These are phyloP conservation scores for Macrostomum lignano DNA, from an alignment of 1,140 invertebrate species.

Conservation along the genomic window DNA sequence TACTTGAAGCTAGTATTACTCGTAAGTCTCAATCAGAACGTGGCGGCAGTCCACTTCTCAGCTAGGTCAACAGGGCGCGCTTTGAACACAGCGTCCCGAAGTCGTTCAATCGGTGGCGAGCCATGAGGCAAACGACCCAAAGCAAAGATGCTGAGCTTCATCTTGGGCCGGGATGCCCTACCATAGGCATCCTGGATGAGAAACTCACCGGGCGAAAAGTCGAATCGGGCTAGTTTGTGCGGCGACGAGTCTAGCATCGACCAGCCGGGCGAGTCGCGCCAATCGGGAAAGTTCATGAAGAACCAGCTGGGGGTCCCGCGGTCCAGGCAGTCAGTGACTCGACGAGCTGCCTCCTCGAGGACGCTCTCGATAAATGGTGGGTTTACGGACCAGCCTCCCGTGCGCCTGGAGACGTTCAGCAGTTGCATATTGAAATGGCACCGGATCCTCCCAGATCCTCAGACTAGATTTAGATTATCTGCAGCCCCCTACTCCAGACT, in stretches of 20 bases:
- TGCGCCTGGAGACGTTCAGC: too few relatives aligned
- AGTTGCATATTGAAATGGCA: too few relatives aligned
- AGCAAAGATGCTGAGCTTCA: neutral
- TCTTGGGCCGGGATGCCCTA: neutral
- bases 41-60: too few relatives aligned
- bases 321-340: neutral
- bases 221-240: neutral
- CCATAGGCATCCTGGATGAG: neutral
- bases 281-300: neutral
- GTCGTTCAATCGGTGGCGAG: too few relatives aligned
- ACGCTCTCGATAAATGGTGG: neutral
- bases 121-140: neutral
- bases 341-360: neutral
- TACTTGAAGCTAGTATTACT: too few relatives aligned
- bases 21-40: too few relatives aligned
- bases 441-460: too few relatives aligned
- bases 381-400: constrained; percentile 2
- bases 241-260: neutral
- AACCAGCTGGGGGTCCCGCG: neutral
- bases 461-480: too few relatives aligned
- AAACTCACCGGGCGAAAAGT: neutral
- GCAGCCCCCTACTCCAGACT: too few relatives aligned
- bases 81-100: too few relatives aligned
- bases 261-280: neutral
- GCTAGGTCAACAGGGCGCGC: too few relatives aligned